Evolutionary conservation across 2,113 vertebrate genomes (phyloP), one percentile per base, ranked within the genome.

Genomic region (Benitochromis conjunctus): DNA sequence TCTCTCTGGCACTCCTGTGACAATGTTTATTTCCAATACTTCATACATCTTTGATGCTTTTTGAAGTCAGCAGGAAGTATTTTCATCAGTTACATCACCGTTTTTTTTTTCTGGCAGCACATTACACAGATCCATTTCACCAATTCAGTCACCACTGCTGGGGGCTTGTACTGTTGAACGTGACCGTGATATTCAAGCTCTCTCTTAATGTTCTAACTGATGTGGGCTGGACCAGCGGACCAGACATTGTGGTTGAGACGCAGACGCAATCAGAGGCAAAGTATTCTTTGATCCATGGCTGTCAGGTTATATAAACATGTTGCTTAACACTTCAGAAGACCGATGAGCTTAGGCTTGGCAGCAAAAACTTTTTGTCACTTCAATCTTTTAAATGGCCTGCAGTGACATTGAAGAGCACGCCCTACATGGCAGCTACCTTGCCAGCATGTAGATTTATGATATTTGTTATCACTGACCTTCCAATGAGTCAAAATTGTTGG

Each of bases 11-110:
- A 18, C 38, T 84, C 62, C 11, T 88, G 64, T 78, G 56, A 85
- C 84, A 77, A 9, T 84, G 74, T 90, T 87, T 91, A 88, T 90
- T 84, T 76, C 71, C 74, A 58, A 80, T 77, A 74, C 54, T 83
- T 86, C 80, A 85, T 81, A 78, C 57, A 84, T 82, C 78, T 87
- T 60, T 84, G 77, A 86, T 85, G 81, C 54, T 89, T 90, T 91
- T 94, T 90, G 88, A 89, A 85, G 89, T 92, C 88, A 84, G 83
- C 81, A 84, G 41, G 79, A 84, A 79, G 57, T 56, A 84, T 91
- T 92, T 88, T 81, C 87, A 79, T 86, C 36, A 43, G 76, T 93
- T 93, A 87, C 89, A 87, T 91, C 88, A 89, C 16, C 24, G 2
- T 57, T 85, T 87, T 66, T 64, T 62, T 76, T 53, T 74, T 62